phyloP scores from a whole-genome alignment of 2,888 invertebrate species.

The Hyalella azteca region DNA sequence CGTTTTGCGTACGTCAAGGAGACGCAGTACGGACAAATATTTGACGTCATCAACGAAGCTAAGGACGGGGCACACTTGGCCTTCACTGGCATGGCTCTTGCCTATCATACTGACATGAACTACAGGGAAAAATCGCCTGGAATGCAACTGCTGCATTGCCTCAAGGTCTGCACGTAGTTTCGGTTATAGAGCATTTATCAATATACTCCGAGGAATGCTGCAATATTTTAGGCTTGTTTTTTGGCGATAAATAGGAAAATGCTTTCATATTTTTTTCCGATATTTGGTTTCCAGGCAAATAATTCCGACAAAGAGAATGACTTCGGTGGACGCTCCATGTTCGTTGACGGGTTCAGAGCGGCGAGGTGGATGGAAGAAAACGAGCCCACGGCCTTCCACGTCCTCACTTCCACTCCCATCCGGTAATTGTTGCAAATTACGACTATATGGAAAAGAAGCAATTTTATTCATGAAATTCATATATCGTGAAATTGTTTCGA shows the following conservation, averaged over 20 bases:
- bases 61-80: constrained; percentile 61
- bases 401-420: constrained; percentile 61
- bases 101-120: constrained; percentile 62
- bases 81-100: constrained; percentile 61
- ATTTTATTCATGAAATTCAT: no score
- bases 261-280: no score
- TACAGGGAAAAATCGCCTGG: constrained; percentile 63
- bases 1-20: constrained; percentile 62
- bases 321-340: constrained; percentile 62
- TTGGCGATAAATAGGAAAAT: no score
- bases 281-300: constrained; percentile 59
- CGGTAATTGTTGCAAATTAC: no score
- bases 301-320: constrained; percentile 59
- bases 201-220: no score
- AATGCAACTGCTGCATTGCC: constrained; percentile 62
- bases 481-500: no score
- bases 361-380: constrained; percentile 62
- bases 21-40: constrained; percentile 62
- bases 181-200: no score
- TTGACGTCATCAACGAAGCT: constrained; percentile 62
- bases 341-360: constrained; percentile 62
- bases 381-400: constrained; percentile 62
- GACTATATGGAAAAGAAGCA: no score
- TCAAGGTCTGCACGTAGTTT: no score
- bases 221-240: no score